A percentile compares a stretch with the other conserved stretches of the same genome.
These are phyloP conservation scores for Tragelaphus strepsiceros DNA, from an alignment of 2,113 vertebrate genomes.

Conservation along the genomic window DNA sequence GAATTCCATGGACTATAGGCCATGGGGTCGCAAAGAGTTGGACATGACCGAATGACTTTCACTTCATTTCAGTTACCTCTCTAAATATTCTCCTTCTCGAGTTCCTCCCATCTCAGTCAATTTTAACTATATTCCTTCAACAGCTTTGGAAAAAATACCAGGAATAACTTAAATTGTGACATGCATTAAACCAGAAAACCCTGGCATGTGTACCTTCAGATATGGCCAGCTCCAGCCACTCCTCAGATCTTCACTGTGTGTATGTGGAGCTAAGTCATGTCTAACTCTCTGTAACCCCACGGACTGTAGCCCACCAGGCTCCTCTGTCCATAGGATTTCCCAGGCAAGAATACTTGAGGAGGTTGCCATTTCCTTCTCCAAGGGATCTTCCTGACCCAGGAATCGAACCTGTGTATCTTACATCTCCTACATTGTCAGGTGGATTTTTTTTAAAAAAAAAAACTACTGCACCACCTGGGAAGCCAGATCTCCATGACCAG, in stretches of 20 bases:
- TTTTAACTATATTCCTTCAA: neutral
- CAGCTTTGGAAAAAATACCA: neutral
- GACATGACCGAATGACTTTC: neutral
- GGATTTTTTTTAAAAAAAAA: neutral
- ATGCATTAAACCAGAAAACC: neutral
- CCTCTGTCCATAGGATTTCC: neutral
- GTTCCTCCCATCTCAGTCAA: neutral
- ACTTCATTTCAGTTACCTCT: neutral
- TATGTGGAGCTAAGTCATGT: neutral
- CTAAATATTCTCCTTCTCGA: neutral
- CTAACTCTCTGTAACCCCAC: neutral
- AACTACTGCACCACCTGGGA: neutral
- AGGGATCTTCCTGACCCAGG: neutral
- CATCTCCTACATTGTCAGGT: neutral
- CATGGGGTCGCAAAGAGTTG: fast-evolving
- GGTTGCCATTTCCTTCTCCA: neutral
- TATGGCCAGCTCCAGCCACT: neutral
- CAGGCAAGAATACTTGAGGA: neutral
- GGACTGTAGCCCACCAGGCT: neutral
- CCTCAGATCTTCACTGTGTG: neutral
- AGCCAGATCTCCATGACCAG: neutral
- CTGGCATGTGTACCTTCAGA: neutral
- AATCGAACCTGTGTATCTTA: neutral
- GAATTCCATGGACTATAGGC: neutral
- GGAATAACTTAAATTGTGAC: neutral